Evolutionary conservation across 1,140 invertebrate species (phyloP), one percentile per base, ranked within the genome.

Genomic region (Calephelis virginiensis): DNA sequence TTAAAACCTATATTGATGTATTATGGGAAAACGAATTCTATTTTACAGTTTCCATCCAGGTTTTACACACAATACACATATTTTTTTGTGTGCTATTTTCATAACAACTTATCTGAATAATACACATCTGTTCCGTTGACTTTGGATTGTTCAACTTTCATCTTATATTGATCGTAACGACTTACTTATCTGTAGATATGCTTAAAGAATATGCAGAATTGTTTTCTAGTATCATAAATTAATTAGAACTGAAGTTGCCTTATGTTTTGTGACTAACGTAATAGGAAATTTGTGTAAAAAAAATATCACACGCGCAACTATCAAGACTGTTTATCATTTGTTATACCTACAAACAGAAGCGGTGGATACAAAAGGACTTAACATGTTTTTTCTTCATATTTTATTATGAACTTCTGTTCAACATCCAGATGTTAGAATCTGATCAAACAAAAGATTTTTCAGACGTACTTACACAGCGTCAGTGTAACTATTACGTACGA

Each of bases 341-440:
- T 76, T 62, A 45, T 73, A 78, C 63, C 50, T 64, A 56, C 80
- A 84, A 80, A 83, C 77, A 86, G 78, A 82, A 80, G 80, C 85
- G 83, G 84, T 82, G 78, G 82, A 89, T 91, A 89, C 86, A 89
- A 91, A 91, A 89, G 89, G 86, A 91, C 86, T 91, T 87, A 87
- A 85, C 84, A 82, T 88, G 86, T 87, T 91, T 90, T 89, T 91
- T 91, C 82, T 82, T 86, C 80, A 89, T 91, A 89, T 89, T 89
- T 89, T 89, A 89, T 91, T 89, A 89, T 89, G 86, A 89, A 89
- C 85, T 90, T 88, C 86, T 91, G 86, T 85, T 87, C 85, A 89
- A 84, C 85, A 86, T 89, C 86, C 86, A 91, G 86, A 89, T 89
- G 86, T 89, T 85, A 82, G 72, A 89, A 79, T 87, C 78, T 86